Base-by-base conservation (phyloP, 2,797 vertebrate species). In the Sebastes miniatus region DNA sequence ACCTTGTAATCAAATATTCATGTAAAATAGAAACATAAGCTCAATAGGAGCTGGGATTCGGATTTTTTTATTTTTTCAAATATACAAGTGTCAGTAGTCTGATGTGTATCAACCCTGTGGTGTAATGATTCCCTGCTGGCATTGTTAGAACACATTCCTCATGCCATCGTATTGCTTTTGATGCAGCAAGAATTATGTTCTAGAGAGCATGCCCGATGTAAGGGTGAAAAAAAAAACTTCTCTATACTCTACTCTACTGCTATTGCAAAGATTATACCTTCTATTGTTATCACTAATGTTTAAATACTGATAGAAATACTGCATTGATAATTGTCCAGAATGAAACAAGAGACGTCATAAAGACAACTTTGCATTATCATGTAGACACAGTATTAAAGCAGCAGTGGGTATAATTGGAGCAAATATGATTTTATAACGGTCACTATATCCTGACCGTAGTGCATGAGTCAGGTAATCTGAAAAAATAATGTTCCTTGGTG, bases 1-100 rank as follows among this genome's bases (percentile, higher is more conserved):
- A 63, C 56, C 56, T 76, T 63, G 25, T 69, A 73, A 87, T 88
- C 36, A 88, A 88, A 87, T 86, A 88, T 92, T 87, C 63, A 87
- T 72, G 59, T 71, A 69, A 88, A 91, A 78, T 64, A 73, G 34
- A 59, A 80, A 70, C 65, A 73, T 62, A 76, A 50, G 25, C 52
- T 85, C 43, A 77, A 43, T 69, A 77, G 62, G 29, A 73, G 39
- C 7, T 54, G n/a, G 20, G 52, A 67, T 78, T 77, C 25, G 0
- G 31, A 31, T 76, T 65, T 67, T 64, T 54, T 5, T 27, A 0
- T 75, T 75, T 77, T 72, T 70, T 71, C n/a, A 63, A 62, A 63
- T 61, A 7, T 31, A 32, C 9, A 81, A 59, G 43, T 68, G 58
- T 76, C 69, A 72, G 39, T 76, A 77, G 25, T 68, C 12, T 57